Base-by-base conservation (phyloP, 30 jellyfish, hydroid and myxozoan genomes). In the Sanderia malayensis region DNA sequence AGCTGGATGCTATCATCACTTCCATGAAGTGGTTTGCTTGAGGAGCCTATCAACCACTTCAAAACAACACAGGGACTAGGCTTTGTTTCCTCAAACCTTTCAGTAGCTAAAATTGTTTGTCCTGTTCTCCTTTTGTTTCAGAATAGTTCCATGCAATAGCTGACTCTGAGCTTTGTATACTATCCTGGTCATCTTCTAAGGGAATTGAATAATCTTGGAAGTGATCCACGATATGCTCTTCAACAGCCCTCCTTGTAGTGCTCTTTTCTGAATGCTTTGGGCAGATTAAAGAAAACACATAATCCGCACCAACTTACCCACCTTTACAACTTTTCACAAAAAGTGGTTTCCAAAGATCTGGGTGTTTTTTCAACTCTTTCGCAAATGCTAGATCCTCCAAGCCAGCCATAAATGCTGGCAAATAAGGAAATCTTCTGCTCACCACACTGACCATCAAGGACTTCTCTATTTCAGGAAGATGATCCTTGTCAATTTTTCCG, bases 211-310 rank as follows among this genome's bases (percentile, higher is more conserved):
- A 41, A 41, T 41, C 55, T 41, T 41, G 55, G 55, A 41, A 41
- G 55, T 41, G 55, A 41, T 41, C 55, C 55, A 41, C 55, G 55
- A 41, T 41, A 41, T 15, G 11, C 55, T 41, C 55, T 41, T 41
- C 55, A 41, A 41, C 11, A 41, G 55, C 55, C 55, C 55, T 41
- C 55, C 55, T 41, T 41, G 55, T 41, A 41, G 55, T 41, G 55
- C 11, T 15, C 55, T 41, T 41, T 41, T 41, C 55, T 41, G 55
- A 41, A 41, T 41, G 15, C 55, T 41, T 41, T 41, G 55, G 55
- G 15, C 55, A 41, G 55, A 41, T 41, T 41, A 8, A 41, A 41
- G 55, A 15, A 41, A 41, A 41, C 15, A 41, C 55, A 41, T 41
- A 41, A 41, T 41, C 55, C 15, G 55, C 55, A 41, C 15, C 55